Percentiles rank a stretch among this genome's conserved stretches.
Conservation (phyloP, 2,888 invertebrate species). For the Nomada ruficornis region DNA sequence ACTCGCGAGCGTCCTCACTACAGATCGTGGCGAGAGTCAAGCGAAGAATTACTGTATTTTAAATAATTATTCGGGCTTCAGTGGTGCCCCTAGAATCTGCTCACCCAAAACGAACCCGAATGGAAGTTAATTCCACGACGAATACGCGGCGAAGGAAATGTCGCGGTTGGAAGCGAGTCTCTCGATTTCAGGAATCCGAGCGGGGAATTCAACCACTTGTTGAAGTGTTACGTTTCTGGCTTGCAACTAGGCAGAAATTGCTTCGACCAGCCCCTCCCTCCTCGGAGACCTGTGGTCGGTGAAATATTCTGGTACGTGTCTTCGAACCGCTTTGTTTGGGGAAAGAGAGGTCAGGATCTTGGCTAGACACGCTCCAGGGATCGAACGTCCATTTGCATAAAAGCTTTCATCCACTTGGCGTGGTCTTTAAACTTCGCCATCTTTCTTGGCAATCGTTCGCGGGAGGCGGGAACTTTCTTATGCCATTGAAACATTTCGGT, state of each 20-base stretch:
- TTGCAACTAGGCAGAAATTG: background rate
- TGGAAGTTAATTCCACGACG: background rate
- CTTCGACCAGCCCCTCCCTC: background rate
- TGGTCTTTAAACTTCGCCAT: constrained; percentile 18
- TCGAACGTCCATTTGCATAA: constrained; percentile 20
- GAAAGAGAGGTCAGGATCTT: background rate
- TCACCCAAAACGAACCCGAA: background rate
- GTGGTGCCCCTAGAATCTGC: no score
- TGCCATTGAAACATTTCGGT: no score
- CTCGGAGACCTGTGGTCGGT: background rate
- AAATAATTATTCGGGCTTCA: no score
- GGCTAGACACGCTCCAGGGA: background rate
- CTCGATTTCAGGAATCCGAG: constrained; percentile 1
- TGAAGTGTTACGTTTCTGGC: constrained; percentile 23
- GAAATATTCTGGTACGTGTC: background rate
- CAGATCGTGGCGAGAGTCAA: no score
- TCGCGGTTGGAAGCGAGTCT: background rate
- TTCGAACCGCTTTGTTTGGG: background rate
- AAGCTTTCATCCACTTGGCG: constrained; percentile 15
- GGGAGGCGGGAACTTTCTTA: background rate
- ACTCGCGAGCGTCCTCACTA: no score
- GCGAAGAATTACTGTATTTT: no score
- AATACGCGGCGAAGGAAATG: background rate
- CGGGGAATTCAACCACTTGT: constrained; percentile 43
- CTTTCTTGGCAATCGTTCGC: background rate